phyloP scores from a whole-genome alignment of 2,113 vertebrate genomes.

The Oreochromis spilurus region DNA sequence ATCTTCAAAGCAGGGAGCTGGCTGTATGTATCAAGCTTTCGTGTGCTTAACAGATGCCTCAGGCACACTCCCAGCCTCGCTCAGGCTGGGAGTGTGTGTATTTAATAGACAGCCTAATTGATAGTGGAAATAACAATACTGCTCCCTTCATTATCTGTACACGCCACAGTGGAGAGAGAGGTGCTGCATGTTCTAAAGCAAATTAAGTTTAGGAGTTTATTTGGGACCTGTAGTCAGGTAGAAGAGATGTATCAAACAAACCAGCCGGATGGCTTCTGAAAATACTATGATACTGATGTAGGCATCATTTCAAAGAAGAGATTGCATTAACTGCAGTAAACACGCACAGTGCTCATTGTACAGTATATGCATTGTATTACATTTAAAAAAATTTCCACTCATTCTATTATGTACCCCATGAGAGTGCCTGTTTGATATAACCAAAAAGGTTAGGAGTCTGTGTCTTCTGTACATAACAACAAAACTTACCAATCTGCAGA shows the following conservation, averaged over 20 bases:
- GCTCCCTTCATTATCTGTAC: not conserved
- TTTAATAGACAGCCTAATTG: slow-evolving; percentile 10
- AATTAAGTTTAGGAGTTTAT: not conserved
- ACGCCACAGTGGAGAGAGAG: not conserved
- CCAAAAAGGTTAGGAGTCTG: not conserved
- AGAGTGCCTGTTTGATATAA: not conserved
- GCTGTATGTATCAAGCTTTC: slow-evolving; percentile 45
- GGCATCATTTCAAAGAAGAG: not conserved
- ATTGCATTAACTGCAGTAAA: not conserved
- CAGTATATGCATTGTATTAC: not conserved
- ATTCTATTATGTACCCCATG: not conserved
- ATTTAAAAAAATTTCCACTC: not conserved
- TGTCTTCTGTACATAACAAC: not conserved
- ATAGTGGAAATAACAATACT: slow-evolving; percentile 19
- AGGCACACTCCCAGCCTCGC: slow-evolving; percentile 12
- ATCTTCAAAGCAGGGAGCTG: slow-evolving; percentile 49
- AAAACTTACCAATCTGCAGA: not conserved
- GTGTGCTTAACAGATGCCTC: slow-evolving; percentile 39
- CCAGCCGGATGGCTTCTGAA: not conserved
- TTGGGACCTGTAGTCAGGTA: not conserved
- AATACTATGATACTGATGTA: not conserved
- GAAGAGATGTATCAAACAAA: not conserved
- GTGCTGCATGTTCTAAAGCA: not conserved
- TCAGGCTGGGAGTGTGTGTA: not conserved
- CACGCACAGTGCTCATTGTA: accelerated